phyloP scores from a whole-genome alignment of 1,140 invertebrate species.

The Scylla paramamosain region DNA sequence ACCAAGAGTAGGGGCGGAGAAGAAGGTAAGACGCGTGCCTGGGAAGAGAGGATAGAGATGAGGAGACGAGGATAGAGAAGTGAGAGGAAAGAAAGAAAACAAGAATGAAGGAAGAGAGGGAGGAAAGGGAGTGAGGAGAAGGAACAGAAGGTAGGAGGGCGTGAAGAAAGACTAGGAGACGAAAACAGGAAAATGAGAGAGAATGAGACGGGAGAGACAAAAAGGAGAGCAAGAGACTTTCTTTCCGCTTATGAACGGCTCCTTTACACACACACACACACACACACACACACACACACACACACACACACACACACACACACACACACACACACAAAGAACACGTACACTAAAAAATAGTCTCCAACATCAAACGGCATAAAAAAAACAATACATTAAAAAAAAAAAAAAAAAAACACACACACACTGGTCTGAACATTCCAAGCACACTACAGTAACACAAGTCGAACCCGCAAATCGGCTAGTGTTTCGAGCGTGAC shows the following conservation, averaged over 20 bases:
- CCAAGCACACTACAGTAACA: neutral
- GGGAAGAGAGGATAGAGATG: neutral
- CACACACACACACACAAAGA: neutral
- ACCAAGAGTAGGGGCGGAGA: no score
- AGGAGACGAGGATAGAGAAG: neutral
- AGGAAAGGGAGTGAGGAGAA: neutral
- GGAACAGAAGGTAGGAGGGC: neutral
- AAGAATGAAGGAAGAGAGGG: neutral
- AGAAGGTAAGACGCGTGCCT: no score
- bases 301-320: neutral
- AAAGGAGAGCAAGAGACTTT: neutral
- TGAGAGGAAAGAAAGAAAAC: neutral
- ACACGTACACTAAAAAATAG: neutral
- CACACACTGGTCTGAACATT: no score
- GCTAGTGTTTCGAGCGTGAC: neutral
- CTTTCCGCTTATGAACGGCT: neutral
- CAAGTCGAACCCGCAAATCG: neutral
- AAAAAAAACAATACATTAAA: no score
- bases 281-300: conserved; percentile 28
- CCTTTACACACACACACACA: conserved; percentile 18
- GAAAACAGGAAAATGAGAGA: neutral
- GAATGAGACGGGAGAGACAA: neutral
- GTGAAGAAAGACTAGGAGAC: neutral
- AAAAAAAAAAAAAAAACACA: no score
- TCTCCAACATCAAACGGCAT: no score